phyloP scores from a whole-genome alignment of 2,888 invertebrate genomes.

The Oscheius sp. region DNA sequence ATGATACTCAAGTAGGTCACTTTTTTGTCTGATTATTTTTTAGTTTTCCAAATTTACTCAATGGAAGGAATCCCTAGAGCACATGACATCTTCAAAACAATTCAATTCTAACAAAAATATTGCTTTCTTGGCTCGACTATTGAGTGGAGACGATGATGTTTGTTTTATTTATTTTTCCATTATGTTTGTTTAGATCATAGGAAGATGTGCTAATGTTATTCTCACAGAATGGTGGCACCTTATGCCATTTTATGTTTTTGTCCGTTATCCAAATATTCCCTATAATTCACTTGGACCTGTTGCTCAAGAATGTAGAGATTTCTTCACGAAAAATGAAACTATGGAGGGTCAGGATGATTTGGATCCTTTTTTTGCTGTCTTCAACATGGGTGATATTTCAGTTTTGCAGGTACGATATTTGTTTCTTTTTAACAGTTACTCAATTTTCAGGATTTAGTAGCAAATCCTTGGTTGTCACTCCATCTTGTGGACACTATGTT shows the following conservation, averaged over 20 bases:
- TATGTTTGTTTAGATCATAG: slow-evolving; percentile 24
- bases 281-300: slow-evolving; percentile 34
- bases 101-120: slow-evolving; percentile 39
- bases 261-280: slow-evolving; percentile 36
- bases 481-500: slow-evolving; percentile 48
- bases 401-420: slow-evolving; percentile 17
- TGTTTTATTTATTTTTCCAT: not conserved
- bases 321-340: slow-evolving; percentile 14
- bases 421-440: not conserved
- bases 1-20: slow-evolving; percentile 31
- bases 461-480: slow-evolving; percentile 49
- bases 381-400: slow-evolving; percentile 25
- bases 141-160: slow-evolving; percentile 40
- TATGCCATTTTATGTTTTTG: slow-evolving; percentile 44
- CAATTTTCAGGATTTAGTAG: slow-evolving; percentile 30
- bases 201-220: slow-evolving; percentile 29
- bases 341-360: not conserved
- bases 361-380: slow-evolving; percentile 31
- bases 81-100: slow-evolving; percentile 26
- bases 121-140: slow-evolving; percentile 32
- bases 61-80: slow-evolving; percentile 40
- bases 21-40: not conserved
- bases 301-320: slow-evolving; percentile 26
- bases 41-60: slow-evolving; percentile 31
- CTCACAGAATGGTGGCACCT: slow-evolving; percentile 46